These are phyloP conservation scores for Phocoena sinus DNA, from an alignment of 2,113 vertebrate genomes.

Conservation along the genomic window DNA sequence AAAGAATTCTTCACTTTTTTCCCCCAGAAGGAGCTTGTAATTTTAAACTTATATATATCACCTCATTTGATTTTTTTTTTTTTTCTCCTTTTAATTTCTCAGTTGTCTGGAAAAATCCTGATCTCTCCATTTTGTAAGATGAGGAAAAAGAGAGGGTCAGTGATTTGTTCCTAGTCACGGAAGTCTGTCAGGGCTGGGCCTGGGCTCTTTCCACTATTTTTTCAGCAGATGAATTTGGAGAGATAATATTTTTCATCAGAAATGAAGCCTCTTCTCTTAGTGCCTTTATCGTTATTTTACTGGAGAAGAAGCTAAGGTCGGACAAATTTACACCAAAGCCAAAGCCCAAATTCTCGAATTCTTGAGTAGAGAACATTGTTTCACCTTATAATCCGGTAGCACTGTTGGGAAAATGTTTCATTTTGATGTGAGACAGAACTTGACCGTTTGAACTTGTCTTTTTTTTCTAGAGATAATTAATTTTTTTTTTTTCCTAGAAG, in stretches of 20 bases:
- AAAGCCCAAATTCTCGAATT: not conserved
- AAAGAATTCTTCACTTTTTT: not conserved
- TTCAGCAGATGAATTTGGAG: not conserved
- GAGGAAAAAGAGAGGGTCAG: not conserved
- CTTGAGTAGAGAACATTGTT: not conserved
- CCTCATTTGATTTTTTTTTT: not conserved
- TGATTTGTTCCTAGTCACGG: not conserved
- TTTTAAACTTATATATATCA: not conserved
- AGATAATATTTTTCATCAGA: not conserved
- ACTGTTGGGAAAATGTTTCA: not conserved
- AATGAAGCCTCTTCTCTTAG: not conserved
- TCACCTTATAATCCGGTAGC: not conserved
- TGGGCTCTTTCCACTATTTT: not conserved
- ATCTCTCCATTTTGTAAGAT: not conserved
- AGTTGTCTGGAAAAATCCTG: not conserved
- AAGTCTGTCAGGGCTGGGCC: not conserved
- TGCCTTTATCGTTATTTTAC: not conserved
- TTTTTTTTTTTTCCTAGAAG: not conserved
- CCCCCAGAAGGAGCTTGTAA: not conserved
- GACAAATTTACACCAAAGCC: not conserved
- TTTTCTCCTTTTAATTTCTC: not conserved
- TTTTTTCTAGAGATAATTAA: not conserved
- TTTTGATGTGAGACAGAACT: not conserved
- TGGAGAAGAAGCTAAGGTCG: not conserved
- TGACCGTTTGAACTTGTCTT: not conserved